Evolutionary conservation across 1,140 invertebrate genomes (phyloP).

Genomic region (Nymphalis io): DNA sequence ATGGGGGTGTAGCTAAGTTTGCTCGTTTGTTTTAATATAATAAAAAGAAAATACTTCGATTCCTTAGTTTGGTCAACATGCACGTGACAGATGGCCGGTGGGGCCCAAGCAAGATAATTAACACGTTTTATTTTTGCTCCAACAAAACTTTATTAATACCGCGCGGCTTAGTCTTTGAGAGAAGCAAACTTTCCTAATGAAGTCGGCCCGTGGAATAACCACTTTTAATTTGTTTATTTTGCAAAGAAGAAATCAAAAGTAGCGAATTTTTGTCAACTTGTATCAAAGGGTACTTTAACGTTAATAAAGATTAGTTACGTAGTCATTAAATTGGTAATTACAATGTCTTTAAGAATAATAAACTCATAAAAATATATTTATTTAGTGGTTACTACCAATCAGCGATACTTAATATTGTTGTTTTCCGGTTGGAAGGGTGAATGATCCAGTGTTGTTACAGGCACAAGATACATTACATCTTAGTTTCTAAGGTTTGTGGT

Average conservation of each 20-base stretch:
- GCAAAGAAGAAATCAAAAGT: slow-evolving; percentile 54
- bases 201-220: slow-evolving; percentile 72
- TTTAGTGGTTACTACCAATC: too few relatives aligned
- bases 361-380: too few relatives aligned
- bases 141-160: slow-evolving; percentile 80
- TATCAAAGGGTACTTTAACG: slow-evolving; percentile 19
- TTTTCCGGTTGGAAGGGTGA: too few relatives aligned
- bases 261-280: slow-evolving; percentile 15
- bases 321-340: not conserved
- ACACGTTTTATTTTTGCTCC: slow-evolving; percentile 73
- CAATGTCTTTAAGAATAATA: too few relatives aligned
- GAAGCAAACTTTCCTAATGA: slow-evolving; percentile 79
- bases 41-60: not conserved
- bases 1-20: not conserved
- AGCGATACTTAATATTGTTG: too few relatives aligned
- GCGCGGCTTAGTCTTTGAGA: slow-evolving; percentile 73
- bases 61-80: not conserved
- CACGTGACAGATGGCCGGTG: slow-evolving; percentile 54
- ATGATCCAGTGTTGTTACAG: too few relatives aligned
- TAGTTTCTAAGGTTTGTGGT: too few relatives aligned
- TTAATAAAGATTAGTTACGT: not conserved
- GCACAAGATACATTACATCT: too few relatives aligned
- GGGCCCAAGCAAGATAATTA: slow-evolving; percentile 68
- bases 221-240: slow-evolving; percentile 77
- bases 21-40: not conserved